These are phyloP conservation scores for Protula sp. DNA, from an alignment of 2,888 invertebrate species.

Conservation along the genomic window DNA sequence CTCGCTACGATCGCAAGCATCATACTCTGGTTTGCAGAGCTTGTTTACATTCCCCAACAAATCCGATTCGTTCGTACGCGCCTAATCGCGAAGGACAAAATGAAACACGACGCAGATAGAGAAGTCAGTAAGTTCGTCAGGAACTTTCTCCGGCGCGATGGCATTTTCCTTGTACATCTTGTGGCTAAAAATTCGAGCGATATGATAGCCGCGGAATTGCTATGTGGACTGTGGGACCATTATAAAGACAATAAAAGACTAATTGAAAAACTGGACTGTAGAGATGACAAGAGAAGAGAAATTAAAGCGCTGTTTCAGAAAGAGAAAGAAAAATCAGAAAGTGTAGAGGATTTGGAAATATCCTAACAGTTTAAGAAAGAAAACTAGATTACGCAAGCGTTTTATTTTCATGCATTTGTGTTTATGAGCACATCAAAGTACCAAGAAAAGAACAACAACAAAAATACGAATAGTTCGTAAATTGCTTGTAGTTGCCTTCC, in stretches of 20 bases:
- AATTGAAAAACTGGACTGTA: neutral
- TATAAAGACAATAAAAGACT: neutral
- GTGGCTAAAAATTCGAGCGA: constrained; percentile 15
- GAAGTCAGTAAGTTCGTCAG: constrained; percentile 8
- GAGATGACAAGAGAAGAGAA: neutral
- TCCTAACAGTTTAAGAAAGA: too few relatives aligned
- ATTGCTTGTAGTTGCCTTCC: too few relatives aligned
- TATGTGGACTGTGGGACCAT: constrained; percentile 12
- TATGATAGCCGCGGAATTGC: constrained; percentile 14
- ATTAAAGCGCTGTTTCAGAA: neutral
- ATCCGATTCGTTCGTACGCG: constrained; percentile 3
- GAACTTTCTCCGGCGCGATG: constrained; percentile 11
- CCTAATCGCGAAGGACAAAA: constrained; percentile 10
- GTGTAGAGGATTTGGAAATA: neutral
- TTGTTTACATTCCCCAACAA: constrained; percentile 8
- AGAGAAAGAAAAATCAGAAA: neutral
- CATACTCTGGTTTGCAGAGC: constrained; percentile 4
- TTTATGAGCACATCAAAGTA: too few relatives aligned
- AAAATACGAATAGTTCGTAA: too few relatives aligned
- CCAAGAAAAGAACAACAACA: too few relatives aligned
- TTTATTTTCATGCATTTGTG: too few relatives aligned
- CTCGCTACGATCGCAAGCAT: constrained; percentile 11
- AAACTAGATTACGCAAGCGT: too few relatives aligned
- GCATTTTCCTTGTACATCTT: constrained; percentile 10
- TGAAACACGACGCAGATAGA: neutral